Percentiles rank a stretch among this genome's conserved stretches.
Evolutionary conservation across 92 coral and sea anemone species (phyloP).

Genomic region (Zoanthus gigantus): DNA sequence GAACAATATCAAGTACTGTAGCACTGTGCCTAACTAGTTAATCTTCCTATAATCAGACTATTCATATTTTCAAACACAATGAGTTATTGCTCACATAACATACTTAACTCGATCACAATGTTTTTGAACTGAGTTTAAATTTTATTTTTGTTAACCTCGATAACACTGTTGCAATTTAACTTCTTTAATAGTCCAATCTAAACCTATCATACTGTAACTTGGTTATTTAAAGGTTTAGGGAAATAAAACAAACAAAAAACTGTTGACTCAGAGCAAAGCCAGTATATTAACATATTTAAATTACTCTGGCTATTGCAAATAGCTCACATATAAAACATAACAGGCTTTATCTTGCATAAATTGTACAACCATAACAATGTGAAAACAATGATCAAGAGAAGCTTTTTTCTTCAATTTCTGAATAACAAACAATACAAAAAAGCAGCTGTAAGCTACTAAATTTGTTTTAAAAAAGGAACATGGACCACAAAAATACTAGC

Average conservation of each 20-base stretch:
- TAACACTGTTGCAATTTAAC: background rate
- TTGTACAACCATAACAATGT: background rate
- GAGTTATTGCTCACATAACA: background rate
- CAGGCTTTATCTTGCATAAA: background rate
- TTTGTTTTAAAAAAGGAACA: background rate
- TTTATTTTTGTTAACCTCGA: conserved; percentile 1
- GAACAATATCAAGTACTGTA: background rate
- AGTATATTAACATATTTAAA: background rate
- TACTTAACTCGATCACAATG: conserved; percentile 1
- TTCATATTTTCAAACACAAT: background rate
- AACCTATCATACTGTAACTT: background rate
- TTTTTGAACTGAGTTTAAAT: background rate
- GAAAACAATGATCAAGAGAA: background rate
- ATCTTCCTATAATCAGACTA: background rate
- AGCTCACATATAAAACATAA: background rate
- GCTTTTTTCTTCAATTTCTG: conserved; percentile 2
- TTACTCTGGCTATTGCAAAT: background rate
- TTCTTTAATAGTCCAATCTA: background rate
- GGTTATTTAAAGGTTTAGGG: background rate
- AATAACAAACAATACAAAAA: background rate
- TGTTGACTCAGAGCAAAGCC: background rate
- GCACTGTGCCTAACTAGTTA: background rate
- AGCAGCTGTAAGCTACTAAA: background rate
- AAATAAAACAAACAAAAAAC: background rate
- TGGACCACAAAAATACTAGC: too few relatives aligned